phyloP scores from a whole-genome alignment of 92 coral and sea anemone genomes.

The Montipora capitata region DNA sequence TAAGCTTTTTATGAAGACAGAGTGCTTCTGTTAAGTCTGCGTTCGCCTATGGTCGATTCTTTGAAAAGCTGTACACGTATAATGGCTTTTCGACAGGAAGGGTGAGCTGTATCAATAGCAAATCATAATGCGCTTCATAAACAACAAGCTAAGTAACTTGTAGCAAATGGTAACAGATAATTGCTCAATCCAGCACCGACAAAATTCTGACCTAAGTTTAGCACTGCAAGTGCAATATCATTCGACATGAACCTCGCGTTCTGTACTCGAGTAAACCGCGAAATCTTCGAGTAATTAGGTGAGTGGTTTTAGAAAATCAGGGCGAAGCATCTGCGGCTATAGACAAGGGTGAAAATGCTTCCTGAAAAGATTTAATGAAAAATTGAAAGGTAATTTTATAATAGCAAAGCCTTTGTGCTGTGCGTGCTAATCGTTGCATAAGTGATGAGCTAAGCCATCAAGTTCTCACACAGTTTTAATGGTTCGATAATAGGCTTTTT shows the following conservation, averaged over 20 bases:
- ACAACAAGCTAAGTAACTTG: constrained; percentile 61
- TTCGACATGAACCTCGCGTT: constrained; percentile 4
- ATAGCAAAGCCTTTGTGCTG: constrained; percentile 88
- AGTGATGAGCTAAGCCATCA: constrained; percentile 93
- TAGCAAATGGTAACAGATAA: constrained; percentile 61
- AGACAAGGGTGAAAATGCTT: constrained; percentile 71
- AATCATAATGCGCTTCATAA: constrained; percentile 44
- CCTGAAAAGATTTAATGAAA: constrained; percentile 63
- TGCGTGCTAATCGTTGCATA: constrained; percentile 94
- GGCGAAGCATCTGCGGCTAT: constrained; percentile 74
- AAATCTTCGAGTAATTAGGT: constrained; percentile 76
- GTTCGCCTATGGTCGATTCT: constrained; percentile 62
- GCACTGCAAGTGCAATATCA: constrained; percentile 36
- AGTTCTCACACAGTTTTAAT: constrained; percentile 87
- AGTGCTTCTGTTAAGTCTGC: constrained; percentile 76
- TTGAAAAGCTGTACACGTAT: constrained; percentile 54
- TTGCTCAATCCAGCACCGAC: constrained; percentile 60
- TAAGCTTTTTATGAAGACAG: constrained; percentile 80
- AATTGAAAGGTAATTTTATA: constrained; percentile 83
- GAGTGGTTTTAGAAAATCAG: constrained; percentile 74
- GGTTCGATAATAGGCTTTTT: constrained; percentile 92
- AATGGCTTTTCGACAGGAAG: constrained; percentile 73
- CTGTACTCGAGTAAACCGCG: constrained; percentile 66
- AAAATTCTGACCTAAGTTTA: constrained; percentile 34
- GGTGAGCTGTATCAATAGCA: constrained; percentile 69